Evolutionary conservation across 2,888 invertebrate genomes (phyloP), one percentile per base, ranked within the genome.

Genomic region (Podabrus alpinus): DNA sequence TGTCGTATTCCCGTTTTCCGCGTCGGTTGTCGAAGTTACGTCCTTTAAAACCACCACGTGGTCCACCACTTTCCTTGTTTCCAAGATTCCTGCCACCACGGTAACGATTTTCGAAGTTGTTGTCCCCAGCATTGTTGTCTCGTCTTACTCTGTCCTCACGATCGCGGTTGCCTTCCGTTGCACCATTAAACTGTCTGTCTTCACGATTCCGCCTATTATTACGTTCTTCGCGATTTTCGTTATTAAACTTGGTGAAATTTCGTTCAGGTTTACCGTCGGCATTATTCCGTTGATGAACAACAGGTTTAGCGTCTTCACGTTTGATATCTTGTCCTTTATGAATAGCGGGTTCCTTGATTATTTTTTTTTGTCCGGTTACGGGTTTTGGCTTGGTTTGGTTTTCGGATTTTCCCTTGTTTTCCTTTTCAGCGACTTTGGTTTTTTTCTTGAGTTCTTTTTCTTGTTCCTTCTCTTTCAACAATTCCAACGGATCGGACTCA

Each of bases 1-100:
- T 92, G 88, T 97, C 97, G 86, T 95, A 97, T 89, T 97, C 97
- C 68, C 97, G 92, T 88, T 96, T 97, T 80, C 95, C 95, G 84
- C 94, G 91, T 81, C 91, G 91, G 84, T 87, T 86, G 59, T 94
- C 94, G 82, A 91, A 92, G 79, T 91, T 91, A 77, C 90, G 81
- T 84, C 87, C 81, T 85, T 91, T 88, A 84, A 89, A 88, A 80
- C 87, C 83, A 80, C 89, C 87, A 45, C 85, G 84, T 67, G 90
- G 88, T 71, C 88, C 88, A 72, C 89, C 86, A 70, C 84, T 87
- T 24, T 88, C 86, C 78, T 85, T 84, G 77, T 84, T 86, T 60
- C 84, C 85, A 71, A 82, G 75, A 45, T 82, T 81, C 45, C 87
- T 86, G 16, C 85, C 86, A 66, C 90, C 86, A 86, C 85, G 89